A percentile compares a stretch with the other conserved stretches of the same genome.
These are phyloP conservation scores for Pteropus alecto DNA, from an alignment of 2,113 vertebrate genomes.

Conservation along the genomic window DNA sequence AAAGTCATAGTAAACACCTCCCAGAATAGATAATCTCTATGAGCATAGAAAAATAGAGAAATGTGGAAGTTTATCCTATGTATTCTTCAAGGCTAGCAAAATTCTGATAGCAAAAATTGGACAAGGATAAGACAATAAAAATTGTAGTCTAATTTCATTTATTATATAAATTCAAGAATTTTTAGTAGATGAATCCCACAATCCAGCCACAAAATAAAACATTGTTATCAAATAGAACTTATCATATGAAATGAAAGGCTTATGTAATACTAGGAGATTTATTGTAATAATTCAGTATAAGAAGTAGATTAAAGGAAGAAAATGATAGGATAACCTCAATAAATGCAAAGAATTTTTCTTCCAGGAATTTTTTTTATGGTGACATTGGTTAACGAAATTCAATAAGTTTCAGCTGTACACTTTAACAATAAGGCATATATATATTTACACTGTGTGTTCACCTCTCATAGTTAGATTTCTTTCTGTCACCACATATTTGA, in stretches of 20 bases:
- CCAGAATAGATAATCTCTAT: not conserved
- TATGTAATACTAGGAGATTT: not conserved
- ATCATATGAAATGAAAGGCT: conserved; percentile 6
- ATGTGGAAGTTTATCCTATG: not conserved
- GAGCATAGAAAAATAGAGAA: not conserved
- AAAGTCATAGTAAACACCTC: conserved; percentile 1
- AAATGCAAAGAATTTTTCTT: not conserved
- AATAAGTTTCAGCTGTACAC: too few species aligned
- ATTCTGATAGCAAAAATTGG: conserved; percentile 18
- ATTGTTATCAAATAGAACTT: conserved; percentile 17
- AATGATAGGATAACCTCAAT: not conserved
- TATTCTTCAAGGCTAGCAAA: conserved; percentile 6
- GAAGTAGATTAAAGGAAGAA: conserved; percentile 25
- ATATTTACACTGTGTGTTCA: too few species aligned
- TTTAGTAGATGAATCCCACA: conserved; percentile 8
- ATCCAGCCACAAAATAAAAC: conserved; percentile 27
- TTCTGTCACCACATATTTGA: too few species aligned
- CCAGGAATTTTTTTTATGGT: too few species aligned
- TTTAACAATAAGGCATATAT: too few species aligned
- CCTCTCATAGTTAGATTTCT: too few species aligned
- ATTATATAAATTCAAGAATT: conserved; percentile 30
- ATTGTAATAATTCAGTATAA: conserved; percentile 14
- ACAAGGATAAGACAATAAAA: conserved; percentile 19
- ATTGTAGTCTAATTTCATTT: not conserved
- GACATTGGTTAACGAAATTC: too few species aligned